phyloP scores from a whole-genome alignment of 2,113 vertebrate species.

The Shinisaurus crocodilurus region DNA sequence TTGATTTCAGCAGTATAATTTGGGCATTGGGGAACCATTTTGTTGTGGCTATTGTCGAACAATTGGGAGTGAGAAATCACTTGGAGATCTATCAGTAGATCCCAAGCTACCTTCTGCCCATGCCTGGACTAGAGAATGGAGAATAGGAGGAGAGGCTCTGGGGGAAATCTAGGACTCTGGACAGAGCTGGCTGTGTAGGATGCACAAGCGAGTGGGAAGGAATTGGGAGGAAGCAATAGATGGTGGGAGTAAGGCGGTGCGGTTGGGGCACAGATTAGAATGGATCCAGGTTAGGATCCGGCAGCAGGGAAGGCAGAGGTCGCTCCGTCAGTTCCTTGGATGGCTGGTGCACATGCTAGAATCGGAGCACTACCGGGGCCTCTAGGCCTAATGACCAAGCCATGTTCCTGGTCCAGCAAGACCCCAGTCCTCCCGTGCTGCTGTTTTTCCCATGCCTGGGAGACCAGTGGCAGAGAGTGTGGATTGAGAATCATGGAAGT shows the following conservation, averaged over 20 bases:
- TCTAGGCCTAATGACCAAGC: background rate
- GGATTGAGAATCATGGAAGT: background rate
- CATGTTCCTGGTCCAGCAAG: background rate
- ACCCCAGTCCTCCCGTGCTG: background rate
- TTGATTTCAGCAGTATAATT: too few species aligned
- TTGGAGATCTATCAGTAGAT: too few species aligned
- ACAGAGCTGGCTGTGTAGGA: background rate
- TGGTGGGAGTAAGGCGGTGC: background rate
- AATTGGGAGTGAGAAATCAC: too few species aligned
- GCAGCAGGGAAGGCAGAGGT: background rate
- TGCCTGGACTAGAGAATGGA: background rate
- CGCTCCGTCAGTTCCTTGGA: background rate
- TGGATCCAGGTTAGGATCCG: too few species aligned
- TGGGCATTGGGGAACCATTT: too few species aligned
- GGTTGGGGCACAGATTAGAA: too few species aligned
- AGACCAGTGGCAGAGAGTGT: background rate
- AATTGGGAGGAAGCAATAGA: background rate
- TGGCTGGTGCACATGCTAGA: background rate
- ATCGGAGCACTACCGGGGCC: too few species aligned
- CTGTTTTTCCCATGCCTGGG: background rate
- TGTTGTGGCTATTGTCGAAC: too few species aligned
- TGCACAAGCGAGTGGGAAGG: background rate
- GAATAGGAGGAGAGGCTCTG: background rate
- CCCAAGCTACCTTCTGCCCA: too few species aligned
- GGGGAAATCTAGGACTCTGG: accelerated